phyloP scores from a whole-genome alignment of 2,797 vertebrate species.

The Coregonus sp. region DNA sequence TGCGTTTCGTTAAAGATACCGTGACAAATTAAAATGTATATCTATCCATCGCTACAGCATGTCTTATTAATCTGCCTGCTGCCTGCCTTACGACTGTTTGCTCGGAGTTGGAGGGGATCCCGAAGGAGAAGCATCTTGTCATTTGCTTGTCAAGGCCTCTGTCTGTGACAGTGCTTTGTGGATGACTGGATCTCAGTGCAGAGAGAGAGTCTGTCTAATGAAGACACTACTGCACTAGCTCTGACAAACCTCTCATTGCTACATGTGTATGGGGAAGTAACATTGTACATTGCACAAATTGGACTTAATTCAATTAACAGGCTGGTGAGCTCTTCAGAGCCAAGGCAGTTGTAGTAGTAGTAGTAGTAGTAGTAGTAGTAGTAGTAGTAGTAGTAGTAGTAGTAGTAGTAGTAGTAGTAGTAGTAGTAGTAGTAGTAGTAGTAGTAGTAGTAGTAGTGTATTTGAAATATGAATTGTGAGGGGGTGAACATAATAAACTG shows the following conservation, averaged over 20 bases:
- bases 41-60: conserved; percentile 25
- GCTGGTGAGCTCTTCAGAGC: neutral
- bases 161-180: conserved; percentile 52
- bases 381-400: no score
- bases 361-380: neutral
- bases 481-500: neutral
- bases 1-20: conserved; percentile 30
- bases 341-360: neutral
- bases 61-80: conserved; percentile 22
- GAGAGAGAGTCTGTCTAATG: conserved; percentile 44
- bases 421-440: no score
- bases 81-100: neutral
- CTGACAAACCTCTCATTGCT: conserved; percentile 49
- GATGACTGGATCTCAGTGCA: conserved; percentile 46
- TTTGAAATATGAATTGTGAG: neutral
- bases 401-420: no score
- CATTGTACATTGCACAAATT: neutral
- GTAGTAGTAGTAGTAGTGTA: neutral
- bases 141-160: conserved; percentile 12
- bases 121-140: conserved; percentile 22
- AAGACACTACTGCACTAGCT: conserved; percentile 49
- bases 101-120: conserved; percentile 8
- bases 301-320: neutral
- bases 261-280: conserved; percentile 11
- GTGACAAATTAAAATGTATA: conserved; percentile 24